These are phyloP conservation scores for Heterocephalus glaber DNA, from an alignment of 2,113 vertebrate genomes.

Conservation along the genomic window DNA sequence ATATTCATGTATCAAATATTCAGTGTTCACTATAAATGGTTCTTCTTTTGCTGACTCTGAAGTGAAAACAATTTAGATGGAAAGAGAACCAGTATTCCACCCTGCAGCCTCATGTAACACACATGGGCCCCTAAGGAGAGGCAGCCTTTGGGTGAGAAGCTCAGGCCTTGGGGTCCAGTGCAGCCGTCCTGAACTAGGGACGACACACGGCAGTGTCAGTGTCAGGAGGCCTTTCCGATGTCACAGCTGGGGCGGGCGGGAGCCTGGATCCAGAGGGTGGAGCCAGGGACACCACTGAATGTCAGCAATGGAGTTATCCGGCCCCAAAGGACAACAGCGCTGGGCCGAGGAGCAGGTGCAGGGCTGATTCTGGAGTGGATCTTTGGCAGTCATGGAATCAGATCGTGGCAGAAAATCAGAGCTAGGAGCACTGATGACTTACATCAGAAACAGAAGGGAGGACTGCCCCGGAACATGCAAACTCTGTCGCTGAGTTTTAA, in stretches of 20 bases:
- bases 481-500: neutral
- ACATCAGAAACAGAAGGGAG: neutral
- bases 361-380: neutral
- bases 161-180: neutral
- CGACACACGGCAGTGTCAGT: neutral
- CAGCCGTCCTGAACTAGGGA: neutral
- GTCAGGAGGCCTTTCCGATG: neutral
- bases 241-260: neutral
- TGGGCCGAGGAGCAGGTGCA: neutral
- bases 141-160: neutral
- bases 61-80: slow-evolving; percentile 66
- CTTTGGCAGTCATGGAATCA: neutral
- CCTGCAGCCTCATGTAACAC: neutral
- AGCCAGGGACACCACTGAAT: neutral
- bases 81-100: slow-evolving; percentile 57
- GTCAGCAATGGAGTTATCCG: neutral
- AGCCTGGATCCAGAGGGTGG: neutral
- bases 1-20: slow-evolving; percentile 65
- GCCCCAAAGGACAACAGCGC: neutral
- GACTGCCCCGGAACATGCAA: neutral
- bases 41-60: slow-evolving; percentile 69
- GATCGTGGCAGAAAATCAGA: neutral
- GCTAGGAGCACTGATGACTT: neutral
- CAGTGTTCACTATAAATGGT: slow-evolving; percentile 48
- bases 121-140: neutral